Conservation (phyloP, 2,888 invertebrate species). For the Oithona nana region DNA sequence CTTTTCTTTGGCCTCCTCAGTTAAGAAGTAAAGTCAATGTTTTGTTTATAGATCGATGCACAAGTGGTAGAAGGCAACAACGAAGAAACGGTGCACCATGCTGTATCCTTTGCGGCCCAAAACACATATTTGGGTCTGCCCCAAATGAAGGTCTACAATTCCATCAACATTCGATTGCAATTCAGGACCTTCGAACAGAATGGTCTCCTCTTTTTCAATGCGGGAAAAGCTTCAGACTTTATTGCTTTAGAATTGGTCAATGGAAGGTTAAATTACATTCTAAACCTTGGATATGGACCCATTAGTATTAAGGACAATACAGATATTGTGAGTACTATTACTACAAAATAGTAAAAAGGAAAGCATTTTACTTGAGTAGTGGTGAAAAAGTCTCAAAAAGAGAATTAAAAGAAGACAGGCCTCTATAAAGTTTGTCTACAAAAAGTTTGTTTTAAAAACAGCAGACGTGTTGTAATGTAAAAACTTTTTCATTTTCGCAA, state of each 20-base stretch:
- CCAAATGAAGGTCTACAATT: constrained; percentile 60
- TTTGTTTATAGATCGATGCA: not conserved
- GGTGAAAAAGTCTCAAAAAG: too few relatives aligned
- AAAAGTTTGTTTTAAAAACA: too few relatives aligned
- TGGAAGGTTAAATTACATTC: constrained; percentile 75
- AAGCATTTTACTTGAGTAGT: too few relatives aligned
- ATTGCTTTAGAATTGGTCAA: constrained; percentile 73
- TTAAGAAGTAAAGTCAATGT: not conserved
- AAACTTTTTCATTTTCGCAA: too few relatives aligned
- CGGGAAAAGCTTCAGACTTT: constrained; percentile 70
- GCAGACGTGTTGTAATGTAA: too few relatives aligned
- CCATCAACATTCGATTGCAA: constrained; percentile 45
- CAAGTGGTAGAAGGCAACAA: not conserved
- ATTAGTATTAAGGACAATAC: constrained; percentile 51
- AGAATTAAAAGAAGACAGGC: too few relatives aligned
- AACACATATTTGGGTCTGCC: constrained; percentile 78
- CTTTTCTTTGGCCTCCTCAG: not conserved
- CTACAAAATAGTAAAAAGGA: too few relatives aligned
- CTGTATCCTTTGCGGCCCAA: constrained; percentile 55
- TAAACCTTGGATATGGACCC: constrained; percentile 77
- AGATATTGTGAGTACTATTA: too few relatives aligned
- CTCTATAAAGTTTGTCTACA: too few relatives aligned
- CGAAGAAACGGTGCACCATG: not conserved
- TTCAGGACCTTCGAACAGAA: constrained; percentile 58
- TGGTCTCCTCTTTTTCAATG: constrained; percentile 74